Conservation (phyloP, 2,888 invertebrate species). For the Cyclophora albipunctata region DNA sequence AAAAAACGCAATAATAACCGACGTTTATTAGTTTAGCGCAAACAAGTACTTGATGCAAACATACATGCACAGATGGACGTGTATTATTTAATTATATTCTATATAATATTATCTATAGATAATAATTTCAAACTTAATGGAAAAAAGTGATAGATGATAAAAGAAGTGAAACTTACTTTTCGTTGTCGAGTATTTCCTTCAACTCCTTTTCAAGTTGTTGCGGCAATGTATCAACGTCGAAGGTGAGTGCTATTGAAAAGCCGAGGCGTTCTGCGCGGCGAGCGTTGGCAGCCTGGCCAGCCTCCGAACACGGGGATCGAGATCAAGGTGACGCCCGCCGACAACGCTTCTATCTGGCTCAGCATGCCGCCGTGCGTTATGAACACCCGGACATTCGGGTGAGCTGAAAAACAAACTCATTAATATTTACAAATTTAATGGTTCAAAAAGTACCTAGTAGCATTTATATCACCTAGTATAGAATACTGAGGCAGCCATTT, state of each 20-base stretch:
- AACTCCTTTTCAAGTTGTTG: not conserved
- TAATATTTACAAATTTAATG: no score
- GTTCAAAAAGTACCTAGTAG: no score
- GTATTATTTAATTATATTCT: no score
- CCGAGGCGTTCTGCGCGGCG: slow-evolving; percentile 1
- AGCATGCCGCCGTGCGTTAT: slow-evolving; percentile 12
- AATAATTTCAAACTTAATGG: no score
- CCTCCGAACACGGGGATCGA: slow-evolving; percentile 11
- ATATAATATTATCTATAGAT: no score
- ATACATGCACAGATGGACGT: no score
- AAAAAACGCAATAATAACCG: no score
- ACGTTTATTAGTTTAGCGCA: no score
- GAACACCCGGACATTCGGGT: slow-evolving; percentile 1
- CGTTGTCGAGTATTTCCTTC: not conserved
- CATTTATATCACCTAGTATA: slow-evolving; percentile 28
- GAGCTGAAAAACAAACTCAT: not conserved
- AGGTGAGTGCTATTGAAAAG: slow-evolving; percentile 1
- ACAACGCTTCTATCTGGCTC: slow-evolving; percentile 8
- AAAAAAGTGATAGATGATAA: no score
- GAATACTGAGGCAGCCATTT: slow-evolving; percentile 50
- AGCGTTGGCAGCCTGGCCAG: slow-evolving; percentile 7
- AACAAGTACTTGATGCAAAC: no score
- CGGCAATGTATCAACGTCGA: not conserved
- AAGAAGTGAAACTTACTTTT: not conserved
- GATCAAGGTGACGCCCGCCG: not conserved